Percentiles rank a stretch among this genome's conserved stretches.
phyloP scores from a whole-genome alignment of 2,113 vertebrate species.

The Psettodes erumei region DNA sequence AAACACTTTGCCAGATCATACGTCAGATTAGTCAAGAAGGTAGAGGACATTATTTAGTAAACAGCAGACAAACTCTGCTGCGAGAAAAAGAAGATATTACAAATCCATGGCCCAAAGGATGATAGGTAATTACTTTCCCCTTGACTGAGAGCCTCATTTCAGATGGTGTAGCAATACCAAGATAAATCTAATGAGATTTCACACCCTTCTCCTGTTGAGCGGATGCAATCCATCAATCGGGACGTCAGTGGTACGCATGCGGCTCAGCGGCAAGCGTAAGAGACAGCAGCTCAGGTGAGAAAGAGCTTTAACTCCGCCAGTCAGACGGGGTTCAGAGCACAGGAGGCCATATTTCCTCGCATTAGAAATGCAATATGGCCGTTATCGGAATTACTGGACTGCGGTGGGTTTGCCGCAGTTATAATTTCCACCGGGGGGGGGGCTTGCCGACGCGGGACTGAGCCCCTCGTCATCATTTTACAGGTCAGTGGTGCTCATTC shows the following conservation, averaged over 20 bases:
- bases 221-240: slow-evolving; percentile 81
- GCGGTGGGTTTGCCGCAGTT: slow-evolving; percentile 30
- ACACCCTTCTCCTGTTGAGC: slow-evolving; percentile 72
- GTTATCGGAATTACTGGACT: slow-evolving; percentile 40
- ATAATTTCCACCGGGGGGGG: slow-evolving; percentile 1
- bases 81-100: slow-evolving; percentile 71
- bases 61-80: slow-evolving; percentile 67
- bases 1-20: slow-evolving; percentile 41
- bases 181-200: slow-evolving; percentile 85
- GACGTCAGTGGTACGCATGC: slow-evolving; percentile 50
- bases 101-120: slow-evolving; percentile 72
- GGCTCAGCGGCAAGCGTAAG: slow-evolving; percentile 43
- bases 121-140: slow-evolving; percentile 80
- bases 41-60: slow-evolving; percentile 63
- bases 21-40: slow-evolving; percentile 56
- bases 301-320: slow-evolving; percentile 52
- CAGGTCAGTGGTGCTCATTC: slow-evolving; percentile 35
- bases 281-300: slow-evolving; percentile 66
- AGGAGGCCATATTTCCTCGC: slow-evolving; percentile 26
- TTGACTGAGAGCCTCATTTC: slow-evolving; percentile 79
- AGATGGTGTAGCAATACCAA: slow-evolving; percentile 73
- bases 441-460: slow-evolving; percentile 1
- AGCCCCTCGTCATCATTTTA: slow-evolving; percentile 36
- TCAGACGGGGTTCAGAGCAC: slow-evolving; percentile 38
- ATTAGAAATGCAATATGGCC: slow-evolving; percentile 43